Evolutionary conservation across 2,113 vertebrate genomes (phyloP), one percentile per base, ranked within the genome.

Genomic region (Corythoichthys intestinalis): DNA sequence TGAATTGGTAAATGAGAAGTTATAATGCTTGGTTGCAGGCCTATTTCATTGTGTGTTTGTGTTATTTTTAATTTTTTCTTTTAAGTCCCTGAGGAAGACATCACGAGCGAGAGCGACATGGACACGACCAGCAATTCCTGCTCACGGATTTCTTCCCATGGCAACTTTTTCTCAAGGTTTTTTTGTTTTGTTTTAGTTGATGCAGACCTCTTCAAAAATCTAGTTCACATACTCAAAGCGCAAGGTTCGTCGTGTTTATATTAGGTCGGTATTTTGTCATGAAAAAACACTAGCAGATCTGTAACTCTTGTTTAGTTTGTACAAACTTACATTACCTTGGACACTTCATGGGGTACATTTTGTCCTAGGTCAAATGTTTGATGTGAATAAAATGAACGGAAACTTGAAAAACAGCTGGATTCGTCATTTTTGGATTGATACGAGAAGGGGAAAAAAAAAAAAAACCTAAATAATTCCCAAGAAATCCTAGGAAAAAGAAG

Each of bases 271-370:
- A 60, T 84, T 82, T 87, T 67, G 71, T 74, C 28, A 56, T 9
- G 20, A 28, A 28, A 54, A 56, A 56, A 56, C 52, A 28, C 52
- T 53, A 20, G n/a, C 20, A 76, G 71, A 77, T 86, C 81, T 86
- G 59, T 73, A 80, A 83, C 74, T 86, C 81, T 76, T 71, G 72
- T 89, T 69, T 84, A 70, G 77, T 85, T 88, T 89, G 86, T 83
- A 87, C 86, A 88, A 61, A 44, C 6, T 4, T 10, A 6, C 8
- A 28, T 61, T 41, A 72, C 67, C 4, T 39, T 8, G 15, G 6
- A 56, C 12, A 41, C 37, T 59, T 62, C 10, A 28, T 60, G 37
- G 15, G 57, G 17, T 53, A 53, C 76, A 75, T 86, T 88, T 91
- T 87, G 82, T 86, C 89, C 67, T 77, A 56, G 72, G 75, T 83